These are phyloP conservation scores for Podocnemis expansa DNA, from an alignment of 2,113 vertebrate genomes.

Conservation along the genomic window DNA sequence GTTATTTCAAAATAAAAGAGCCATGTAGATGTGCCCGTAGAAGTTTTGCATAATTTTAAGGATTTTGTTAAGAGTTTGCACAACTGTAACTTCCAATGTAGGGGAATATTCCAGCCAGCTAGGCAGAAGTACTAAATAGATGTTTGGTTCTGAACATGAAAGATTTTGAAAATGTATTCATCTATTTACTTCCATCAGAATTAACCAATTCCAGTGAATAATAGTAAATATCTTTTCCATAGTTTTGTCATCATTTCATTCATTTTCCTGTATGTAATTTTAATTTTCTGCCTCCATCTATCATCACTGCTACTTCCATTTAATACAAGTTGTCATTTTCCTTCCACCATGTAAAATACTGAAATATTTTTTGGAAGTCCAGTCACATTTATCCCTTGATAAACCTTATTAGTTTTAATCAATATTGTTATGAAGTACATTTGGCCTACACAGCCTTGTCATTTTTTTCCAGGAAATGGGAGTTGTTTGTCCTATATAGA, in stretches of 20 bases:
- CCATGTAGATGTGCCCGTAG: too few relatives aligned
- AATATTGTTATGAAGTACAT: constrained; percentile 43
- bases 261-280: not conserved
- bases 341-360: constrained; percentile 13
- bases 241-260: not conserved
- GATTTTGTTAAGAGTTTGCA: not conserved
- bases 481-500: constrained; percentile 28
- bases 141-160: not conserved
- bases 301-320: not conserved
- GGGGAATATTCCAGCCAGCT: not conserved
- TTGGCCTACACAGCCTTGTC: constrained; percentile 16
- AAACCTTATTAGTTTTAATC: constrained; percentile 35
- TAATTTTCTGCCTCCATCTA: not conserved
- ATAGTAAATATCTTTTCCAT: not conserved
- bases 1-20: too few relatives aligned
- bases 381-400: constrained; percentile 41
- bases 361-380: not conserved
- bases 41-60: not conserved
- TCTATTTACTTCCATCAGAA: not conserved
- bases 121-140: not conserved
- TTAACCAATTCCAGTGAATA: not conserved
- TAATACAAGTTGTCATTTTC: constrained; percentile 13
- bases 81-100: not conserved
- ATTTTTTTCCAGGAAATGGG: constrained; percentile 47
- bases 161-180: not conserved